Evolutionary conservation across 2,113 vertebrate genomes (phyloP), one percentile per base, ranked within the genome.

Genomic region (Columbina picui): DNA sequence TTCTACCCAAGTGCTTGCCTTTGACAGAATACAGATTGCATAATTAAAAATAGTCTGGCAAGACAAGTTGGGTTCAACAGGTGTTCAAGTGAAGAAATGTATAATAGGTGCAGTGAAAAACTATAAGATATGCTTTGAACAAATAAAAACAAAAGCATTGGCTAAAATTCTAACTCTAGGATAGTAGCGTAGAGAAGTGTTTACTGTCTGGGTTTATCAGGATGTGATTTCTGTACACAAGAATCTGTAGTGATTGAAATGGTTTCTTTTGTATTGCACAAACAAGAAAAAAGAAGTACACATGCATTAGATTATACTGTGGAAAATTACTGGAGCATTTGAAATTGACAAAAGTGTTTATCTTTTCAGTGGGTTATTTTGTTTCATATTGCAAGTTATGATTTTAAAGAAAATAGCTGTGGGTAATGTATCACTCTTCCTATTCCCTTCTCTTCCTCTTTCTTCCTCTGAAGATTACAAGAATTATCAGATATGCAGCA

Each of bases 21-120:
- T 96, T 93, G 85, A 94, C 83, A 97, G 89, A 96, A 97, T 96
- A 81, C 45, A 89, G 96, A 97, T 98, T 98, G 97, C 98, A 97
- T 98, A 97, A 98, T 98, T 98, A 70, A 94, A 91, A 96, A 95
- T 95, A 97, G 96, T 92, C 96, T 98, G 97, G 96, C 96, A 97
- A 87, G 94, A 91, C 92, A 85, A 95, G 93, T 96, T 97, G 75
- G 84, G 84, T 96, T 97, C 95, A 97, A 94, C 98, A 98, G 96
- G 97, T 98, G 97, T 98, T 98, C 96, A 96, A 92, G 90, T 95
- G 89, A 76, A 96, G 91, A 97, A 97, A 94, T 82, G 29, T 93
- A 87, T 88, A 94, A 87, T 96, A 95, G 91, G 41, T 90, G 32
- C 87, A 95, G 81, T 97, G 77, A 95, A 96, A 97, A 97, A 95